Evolutionary conservation across 2,888 invertebrate genomes (phyloP).

Genomic region (Drosophila ezoana): DNA sequence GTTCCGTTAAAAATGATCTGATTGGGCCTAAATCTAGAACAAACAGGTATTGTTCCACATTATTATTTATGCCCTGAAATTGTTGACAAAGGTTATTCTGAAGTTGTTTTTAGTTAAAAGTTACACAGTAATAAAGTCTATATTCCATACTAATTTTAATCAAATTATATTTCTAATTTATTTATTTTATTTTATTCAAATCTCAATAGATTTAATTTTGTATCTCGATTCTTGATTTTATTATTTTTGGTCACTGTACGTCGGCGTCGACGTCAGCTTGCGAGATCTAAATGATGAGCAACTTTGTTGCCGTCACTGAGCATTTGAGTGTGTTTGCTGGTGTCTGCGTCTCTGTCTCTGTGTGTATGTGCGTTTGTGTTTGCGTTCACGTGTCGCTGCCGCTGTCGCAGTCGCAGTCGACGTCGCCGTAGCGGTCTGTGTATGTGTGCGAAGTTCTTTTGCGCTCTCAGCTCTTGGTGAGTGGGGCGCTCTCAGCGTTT

Average conservation of each 20-base stretch:
- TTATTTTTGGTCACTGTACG: conserved; percentile 44
- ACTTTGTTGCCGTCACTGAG: conserved; percentile 60
- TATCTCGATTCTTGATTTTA: background rate
- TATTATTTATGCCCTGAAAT: too few relatives aligned
- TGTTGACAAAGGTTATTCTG: too few relatives aligned
- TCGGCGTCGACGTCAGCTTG: conserved; percentile 34
- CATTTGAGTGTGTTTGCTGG: conserved; percentile 67
- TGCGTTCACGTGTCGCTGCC: conserved; percentile 60
- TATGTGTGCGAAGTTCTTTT: conserved; percentile 66
- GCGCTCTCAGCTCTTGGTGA: conserved; percentile 52
- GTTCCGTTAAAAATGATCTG: too few relatives aligned
- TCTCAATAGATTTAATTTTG: background rate
- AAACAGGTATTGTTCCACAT: too few relatives aligned
- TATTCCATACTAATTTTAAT: background rate
- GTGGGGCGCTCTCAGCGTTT: conserved; percentile 51
- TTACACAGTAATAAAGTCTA: too few relatives aligned
- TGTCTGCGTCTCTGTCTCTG: conserved; percentile 13
- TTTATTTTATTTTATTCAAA: background rate
- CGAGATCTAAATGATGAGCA: conserved; percentile 75
- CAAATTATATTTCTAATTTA: background rate
- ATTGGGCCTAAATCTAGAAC: too few relatives aligned
- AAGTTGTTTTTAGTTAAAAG: too few relatives aligned
- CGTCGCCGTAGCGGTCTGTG: conserved; percentile 17
- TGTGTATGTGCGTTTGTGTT: conserved; percentile 27
- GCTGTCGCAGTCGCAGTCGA: conserved; percentile 22